A percentile compares a stretch with the other conserved stretches of the same genome.
phyloP scores from a whole-genome alignment of 2,888 invertebrate genomes.

The Dryobotodes eremita region DNA sequence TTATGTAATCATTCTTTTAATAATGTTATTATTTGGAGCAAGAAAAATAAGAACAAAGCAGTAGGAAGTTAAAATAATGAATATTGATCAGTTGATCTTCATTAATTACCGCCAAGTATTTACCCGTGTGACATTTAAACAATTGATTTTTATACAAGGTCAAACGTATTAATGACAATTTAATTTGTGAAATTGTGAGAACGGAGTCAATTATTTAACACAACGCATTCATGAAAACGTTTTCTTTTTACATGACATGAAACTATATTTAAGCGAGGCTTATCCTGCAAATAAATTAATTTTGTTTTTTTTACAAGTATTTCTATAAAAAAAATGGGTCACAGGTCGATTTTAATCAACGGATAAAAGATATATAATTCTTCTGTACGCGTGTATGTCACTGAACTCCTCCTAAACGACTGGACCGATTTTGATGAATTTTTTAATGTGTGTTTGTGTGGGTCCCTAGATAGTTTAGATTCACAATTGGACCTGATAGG shows the following conservation, averaged over 20 bases:
- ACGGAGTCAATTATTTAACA: not conserved
- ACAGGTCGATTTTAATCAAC: not conserved
- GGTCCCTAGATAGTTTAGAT: too few relatives aligned
- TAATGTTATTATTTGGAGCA: constrained; percentile 2
- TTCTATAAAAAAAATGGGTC: not conserved
- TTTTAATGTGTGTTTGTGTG: too few relatives aligned
- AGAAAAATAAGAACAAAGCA: constrained; percentile 22
- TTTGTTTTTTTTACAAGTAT: not conserved
- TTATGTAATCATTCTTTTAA: not conserved
- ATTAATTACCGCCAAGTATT: not conserved
- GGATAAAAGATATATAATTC: not conserved
- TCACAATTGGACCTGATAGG: too few relatives aligned
- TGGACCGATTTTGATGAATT: too few relatives aligned
- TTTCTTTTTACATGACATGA: not conserved
- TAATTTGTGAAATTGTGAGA: not conserved
- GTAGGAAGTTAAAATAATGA: constrained; percentile 22
- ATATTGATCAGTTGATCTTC: constrained; percentile 27
- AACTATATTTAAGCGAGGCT: not conserved
- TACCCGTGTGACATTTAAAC: constrained; percentile 8
- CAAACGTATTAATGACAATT: not conserved
- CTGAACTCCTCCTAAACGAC: too few relatives aligned
- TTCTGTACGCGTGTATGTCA: too few relatives aligned
- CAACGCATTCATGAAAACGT: not conserved
- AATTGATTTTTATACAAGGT: constrained; percentile 14
- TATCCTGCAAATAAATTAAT: not conserved